Base-by-base conservation (phyloP, 2,888 invertebrate genomes). In the Calliphora vomitoria region DNA sequence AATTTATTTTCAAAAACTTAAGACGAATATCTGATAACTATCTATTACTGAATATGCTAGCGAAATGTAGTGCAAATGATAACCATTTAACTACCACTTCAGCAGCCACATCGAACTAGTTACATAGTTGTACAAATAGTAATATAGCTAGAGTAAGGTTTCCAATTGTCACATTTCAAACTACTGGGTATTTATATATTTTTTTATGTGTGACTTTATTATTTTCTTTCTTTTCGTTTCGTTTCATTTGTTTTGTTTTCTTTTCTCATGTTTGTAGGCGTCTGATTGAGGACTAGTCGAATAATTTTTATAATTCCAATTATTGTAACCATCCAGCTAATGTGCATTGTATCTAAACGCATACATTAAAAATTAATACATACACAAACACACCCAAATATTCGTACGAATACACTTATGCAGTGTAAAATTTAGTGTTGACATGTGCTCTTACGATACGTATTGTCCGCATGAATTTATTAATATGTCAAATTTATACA, bases 211-310 rank as follows among this genome's bases (percentile, higher is more conserved):
- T 41, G 66, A 20, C 18, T 66, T 3, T n/a, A 8, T 20, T 10
- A 44, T n/a, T 66, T 18, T 44, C 10, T 13, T 66, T 66, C 35
- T 41, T 18, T 66, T 25, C 25, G 25, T 1, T 25, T 25, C 25
- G 2, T 25, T 25, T 41, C 3, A 10, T 58, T 25, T 31, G 31
- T 47, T 47, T 44, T 35, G 4, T 62, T 62, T 62, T 31, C 11
- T 62, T 35, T 35, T 35, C 35, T 62, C 10, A 31, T 38, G 44
- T 68, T 25, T 47, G 68, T 47, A 68, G 68, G 68, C 68, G 68
- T 47, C 47, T 68, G 47, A 47, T 68, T 68, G 47, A 68, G 47
- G 44, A 44, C 68, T 68, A 8, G 15, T 68, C 25, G 10, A 25
- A 68, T 47, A 18, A 47, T 44, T 68, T 47, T 25, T 18, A 31